phyloP scores from a whole-genome alignment of 2,888 invertebrate genomes.

The Bibio marci region DNA sequence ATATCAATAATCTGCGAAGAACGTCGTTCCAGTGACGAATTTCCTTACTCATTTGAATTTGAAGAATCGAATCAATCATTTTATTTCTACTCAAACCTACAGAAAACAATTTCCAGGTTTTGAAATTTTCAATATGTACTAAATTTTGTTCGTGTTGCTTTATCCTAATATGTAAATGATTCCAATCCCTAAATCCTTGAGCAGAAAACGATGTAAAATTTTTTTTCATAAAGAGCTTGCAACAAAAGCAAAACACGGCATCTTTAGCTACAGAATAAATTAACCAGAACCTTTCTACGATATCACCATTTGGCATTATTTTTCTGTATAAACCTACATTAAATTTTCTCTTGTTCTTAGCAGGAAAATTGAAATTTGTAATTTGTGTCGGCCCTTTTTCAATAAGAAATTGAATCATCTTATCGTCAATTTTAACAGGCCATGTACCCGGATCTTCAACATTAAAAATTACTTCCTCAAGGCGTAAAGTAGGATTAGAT shows the following conservation, averaged over 20 bases:
- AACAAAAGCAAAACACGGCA: background rate
- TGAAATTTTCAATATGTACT: background rate
- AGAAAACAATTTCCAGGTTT: constrained; percentile 2
- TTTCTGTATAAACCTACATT: background rate
- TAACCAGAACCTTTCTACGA: background rate
- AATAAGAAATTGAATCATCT: too few relatives aligned
- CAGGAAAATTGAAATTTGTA: too few relatives aligned
- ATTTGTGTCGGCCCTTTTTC: too few relatives aligned
- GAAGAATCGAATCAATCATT: background rate
- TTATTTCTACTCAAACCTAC: background rate
- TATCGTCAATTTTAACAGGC: too few relatives aligned
- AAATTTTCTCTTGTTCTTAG: background rate
- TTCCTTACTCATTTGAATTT: background rate
- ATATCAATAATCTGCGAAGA: background rate
- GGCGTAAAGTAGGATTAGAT: too few relatives aligned
- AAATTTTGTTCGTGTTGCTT: constrained; percentile 4
- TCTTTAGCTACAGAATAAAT: background rate
- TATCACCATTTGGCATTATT: background rate
- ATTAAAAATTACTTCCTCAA: too few relatives aligned
- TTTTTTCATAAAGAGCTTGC: background rate
- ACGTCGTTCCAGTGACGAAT: background rate
- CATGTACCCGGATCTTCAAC: too few relatives aligned
- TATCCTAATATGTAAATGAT: constrained; percentile 3
- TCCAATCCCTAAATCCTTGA: constrained; percentile 4
- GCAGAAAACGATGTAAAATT: too few relatives aligned